Percentiles rank a stretch among this genome's conserved stretches.
Evolutionary conservation across 1,140 invertebrate species (phyloP).

Genomic region (Hesperophylax magnus): DNA sequence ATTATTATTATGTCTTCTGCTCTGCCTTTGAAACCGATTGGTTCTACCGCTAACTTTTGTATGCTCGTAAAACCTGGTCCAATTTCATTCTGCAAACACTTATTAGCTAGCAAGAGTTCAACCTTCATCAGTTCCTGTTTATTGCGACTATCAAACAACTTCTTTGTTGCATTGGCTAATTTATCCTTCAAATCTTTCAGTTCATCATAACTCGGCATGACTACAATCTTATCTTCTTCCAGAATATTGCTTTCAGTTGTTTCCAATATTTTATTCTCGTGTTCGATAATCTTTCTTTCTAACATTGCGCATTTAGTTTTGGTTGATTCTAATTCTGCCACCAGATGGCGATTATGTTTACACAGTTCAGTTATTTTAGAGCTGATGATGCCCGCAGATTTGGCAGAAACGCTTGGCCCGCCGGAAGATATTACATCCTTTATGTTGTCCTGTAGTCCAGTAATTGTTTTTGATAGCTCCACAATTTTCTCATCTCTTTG

Average conservation of each 20-base stretch:
- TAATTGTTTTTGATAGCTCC: constrained; percentile 67
- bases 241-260: constrained; percentile 62
- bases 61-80: constrained; percentile 74
- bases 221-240: constrained; percentile 61
- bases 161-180: constrained; percentile 72
- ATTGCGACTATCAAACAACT: constrained; percentile 78
- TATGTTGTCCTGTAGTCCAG: constrained; percentile 70
- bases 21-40: constrained; percentile 77
- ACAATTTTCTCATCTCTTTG: constrained; percentile 70
- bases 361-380: constrained; percentile 72
- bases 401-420: constrained; percentile 68
- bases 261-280: constrained; percentile 62
- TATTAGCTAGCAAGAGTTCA: constrained; percentile 75
- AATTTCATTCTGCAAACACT: constrained; percentile 77
- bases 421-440: constrained; percentile 69
- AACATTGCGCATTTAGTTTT: constrained; percentile 69
- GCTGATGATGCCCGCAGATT: constrained; percentile 68
- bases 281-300: constrained; percentile 63
- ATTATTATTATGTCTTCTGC: constrained; percentile 79
- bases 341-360: constrained; percentile 72
- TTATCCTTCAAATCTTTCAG: constrained; percentile 75
- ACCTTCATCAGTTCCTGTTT: constrained; percentile 75
- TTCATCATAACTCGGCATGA: constrained; percentile 63
- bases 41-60: constrained; percentile 66
- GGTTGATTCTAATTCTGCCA: constrained; percentile 69